Evolutionary conservation across 1,140 invertebrate genomes (phyloP).

Genomic region (Camponotus vicinus): DNA sequence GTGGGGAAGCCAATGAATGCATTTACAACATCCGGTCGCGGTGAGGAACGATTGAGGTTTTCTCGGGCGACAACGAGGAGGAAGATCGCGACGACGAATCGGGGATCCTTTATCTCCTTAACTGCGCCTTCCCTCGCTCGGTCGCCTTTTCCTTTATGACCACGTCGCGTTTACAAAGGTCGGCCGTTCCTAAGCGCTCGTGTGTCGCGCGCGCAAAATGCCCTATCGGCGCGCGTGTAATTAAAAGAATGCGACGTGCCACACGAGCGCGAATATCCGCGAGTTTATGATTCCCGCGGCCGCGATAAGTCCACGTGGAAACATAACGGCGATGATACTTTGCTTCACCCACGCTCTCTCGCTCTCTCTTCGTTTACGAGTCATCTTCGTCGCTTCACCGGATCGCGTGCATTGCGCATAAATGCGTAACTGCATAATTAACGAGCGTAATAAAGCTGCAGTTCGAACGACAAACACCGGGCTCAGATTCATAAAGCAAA

Average conservation of each 20-base stretch:
- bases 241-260: constrained; percentile 70
- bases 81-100: constrained; percentile 50
- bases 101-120: constrained; percentile 64
- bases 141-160: constrained; percentile 26
- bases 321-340: constrained; percentile 52
- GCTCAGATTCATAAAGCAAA: not conserved
- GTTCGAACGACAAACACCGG: not conserved
- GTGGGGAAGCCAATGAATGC: constrained; percentile 60
- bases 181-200: constrained; percentile 26
- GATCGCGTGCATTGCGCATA: not conserved
- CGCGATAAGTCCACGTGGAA: constrained; percentile 66
- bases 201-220: constrained; percentile 26
- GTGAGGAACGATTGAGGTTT: constrained; percentile 72
- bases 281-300: constrained; percentile 65
- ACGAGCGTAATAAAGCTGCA: not conserved
- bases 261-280: constrained; percentile 63
- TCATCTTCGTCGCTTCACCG: not conserved
- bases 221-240: constrained; percentile 20
- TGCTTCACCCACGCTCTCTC: constrained; percentile 61
- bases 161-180: constrained; percentile 61
- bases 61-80: constrained; percentile 45
- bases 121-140: not conserved
- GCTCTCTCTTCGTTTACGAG: not conserved
- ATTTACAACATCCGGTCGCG: constrained; percentile 42
- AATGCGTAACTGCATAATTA: constrained; percentile 25